Evolutionary conservation across 2,797 vertebrate species (phyloP), one percentile per base, ranked within the genome.

Genomic region (Selene dorsalis): DNA sequence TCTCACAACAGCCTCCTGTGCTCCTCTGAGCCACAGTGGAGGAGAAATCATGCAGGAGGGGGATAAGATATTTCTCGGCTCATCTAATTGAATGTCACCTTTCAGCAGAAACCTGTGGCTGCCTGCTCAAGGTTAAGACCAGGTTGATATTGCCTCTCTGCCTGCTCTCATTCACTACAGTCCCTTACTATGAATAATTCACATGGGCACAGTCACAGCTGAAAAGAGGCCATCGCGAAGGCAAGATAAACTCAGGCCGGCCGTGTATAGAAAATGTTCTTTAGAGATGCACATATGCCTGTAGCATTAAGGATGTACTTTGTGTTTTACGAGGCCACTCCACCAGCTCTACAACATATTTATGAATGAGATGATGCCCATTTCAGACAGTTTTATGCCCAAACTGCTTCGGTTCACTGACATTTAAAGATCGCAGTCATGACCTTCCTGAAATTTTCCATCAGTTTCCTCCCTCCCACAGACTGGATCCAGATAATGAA

Each of bases 141-240:
- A 47, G 50, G 86, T 83, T 89, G 79, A 85, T 89, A 75, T 82
- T 85, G 63, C 66, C 39, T 71, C 61, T 62, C 62, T 45, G 57
- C 64, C 69, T 35, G 0, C 84, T 79, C 67, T 69, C 77, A 69
- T 32, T 77, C 78, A 59, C 78, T 39, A 50, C 35, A 67, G 69
- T 69, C 72, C 24, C 73, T 61, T 4, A 0, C 20, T 53, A 84
- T 93, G 83, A 91, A 92, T 92, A 83, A 93, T 92, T 93, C 79
- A 91, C 74, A 38, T 41, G 13, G 39, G 61, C 45, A 50, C 77
- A 61, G 77, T 84, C 84, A 75, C 48, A 76, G 72, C 84, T 69
- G 70, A 89, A 84, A 83, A 67, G 79, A 78, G 66, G 52, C 55
- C 77, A 70, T 61, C 0, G 24, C 64, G 52, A 55, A 55, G n/a